These are phyloP conservation scores for Stichodactyla mertensii DNA, from an alignment of 64 coral and sea anemone genomes.

Conservation along the genomic window DNA sequence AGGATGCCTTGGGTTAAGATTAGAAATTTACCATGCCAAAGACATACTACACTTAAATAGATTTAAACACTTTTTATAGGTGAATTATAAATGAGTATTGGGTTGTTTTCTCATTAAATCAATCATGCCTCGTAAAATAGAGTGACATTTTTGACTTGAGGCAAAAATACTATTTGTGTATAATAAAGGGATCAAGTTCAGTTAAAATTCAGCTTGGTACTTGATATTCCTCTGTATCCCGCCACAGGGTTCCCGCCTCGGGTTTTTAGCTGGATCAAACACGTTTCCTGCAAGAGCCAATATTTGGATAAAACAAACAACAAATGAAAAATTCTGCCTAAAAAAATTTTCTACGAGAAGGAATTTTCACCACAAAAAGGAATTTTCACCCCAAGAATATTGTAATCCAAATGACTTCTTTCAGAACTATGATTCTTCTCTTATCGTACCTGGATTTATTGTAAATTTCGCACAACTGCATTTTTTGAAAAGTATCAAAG, in stretches of 20 bases:
- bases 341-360: too few relatives aligned
- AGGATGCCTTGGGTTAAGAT: slow-evolving; percentile 2
- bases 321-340: too few relatives aligned
- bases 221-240: not conserved
- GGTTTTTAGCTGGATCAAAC: not conserved
- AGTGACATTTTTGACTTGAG: not conserved
- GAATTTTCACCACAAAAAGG: too few relatives aligned
- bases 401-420: too few relatives aligned
- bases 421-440: too few relatives aligned
- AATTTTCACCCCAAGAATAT: too few relatives aligned
- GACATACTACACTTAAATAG: not conserved
- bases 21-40: not conserved
- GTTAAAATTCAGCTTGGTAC: not conserved
- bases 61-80: not conserved
- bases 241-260: not conserved
- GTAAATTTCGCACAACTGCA: too few relatives aligned
- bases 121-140: not conserved
- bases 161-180: slow-evolving; percentile 4
- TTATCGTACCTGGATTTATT: too few relatives aligned
- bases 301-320: too few relatives aligned
- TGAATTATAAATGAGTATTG: not conserved
- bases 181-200: slow-evolving; percentile 4
- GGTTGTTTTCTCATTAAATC: not conserved
- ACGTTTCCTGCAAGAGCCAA: not conserved
- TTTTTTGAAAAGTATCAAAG: too few relatives aligned